Percentiles rank a stretch among this genome's conserved stretches.
phyloP scores from a whole-genome alignment of 2,888 invertebrate species.

The Caenorhabditis japonica region DNA sequence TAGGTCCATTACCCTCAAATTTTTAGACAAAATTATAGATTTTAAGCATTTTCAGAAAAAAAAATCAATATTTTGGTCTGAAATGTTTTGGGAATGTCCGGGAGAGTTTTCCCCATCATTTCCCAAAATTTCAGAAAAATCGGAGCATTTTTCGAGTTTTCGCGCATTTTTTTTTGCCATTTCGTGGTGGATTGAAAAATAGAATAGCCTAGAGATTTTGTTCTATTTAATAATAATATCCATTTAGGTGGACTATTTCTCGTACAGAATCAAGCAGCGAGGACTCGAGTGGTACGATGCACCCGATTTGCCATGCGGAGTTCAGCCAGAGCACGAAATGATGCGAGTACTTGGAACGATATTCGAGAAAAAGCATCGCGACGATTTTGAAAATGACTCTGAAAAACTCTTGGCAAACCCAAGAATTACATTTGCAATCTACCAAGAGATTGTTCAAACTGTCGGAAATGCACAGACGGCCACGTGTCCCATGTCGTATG shows the following conservation, averaged over 20 bases:
- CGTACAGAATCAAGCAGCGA: conserved; percentile 40
- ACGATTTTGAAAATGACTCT: conserved; percentile 33
- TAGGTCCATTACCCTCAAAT: too few relatives aligned
- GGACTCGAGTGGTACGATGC: conserved; percentile 58
- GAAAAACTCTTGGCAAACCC: conserved; percentile 43
- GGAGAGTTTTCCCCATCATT: too few relatives aligned
- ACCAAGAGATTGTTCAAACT: conserved; percentile 49
- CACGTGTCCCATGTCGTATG: conserved; percentile 54
- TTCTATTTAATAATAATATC: too few relatives aligned
- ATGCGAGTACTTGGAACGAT: conserved; percentile 53
- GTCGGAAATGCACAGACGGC: conserved; percentile 30
- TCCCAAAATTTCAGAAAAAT: too few relatives aligned
- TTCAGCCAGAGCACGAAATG: conserved; percentile 56
- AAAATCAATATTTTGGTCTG: too few relatives aligned
- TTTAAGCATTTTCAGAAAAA: too few relatives aligned
- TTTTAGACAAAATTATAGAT: too few relatives aligned
- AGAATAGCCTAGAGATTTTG: too few relatives aligned
- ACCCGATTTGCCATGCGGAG: conserved; percentile 54
- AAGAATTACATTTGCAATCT: conserved; percentile 51
- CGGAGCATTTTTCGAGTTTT: too few relatives aligned
- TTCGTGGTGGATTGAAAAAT: too few relatives aligned
- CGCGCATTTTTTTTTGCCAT: too few relatives aligned
- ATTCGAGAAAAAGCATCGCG: conserved; percentile 48
- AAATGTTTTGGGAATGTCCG: too few relatives aligned
- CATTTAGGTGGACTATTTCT: conserved; percentile 60